Percentiles rank a stretch among this genome's conserved stretches.
Evolutionary conservation across 2,113 vertebrate genomes (phyloP).

Genomic region (Oreochromis aureus): DNA sequence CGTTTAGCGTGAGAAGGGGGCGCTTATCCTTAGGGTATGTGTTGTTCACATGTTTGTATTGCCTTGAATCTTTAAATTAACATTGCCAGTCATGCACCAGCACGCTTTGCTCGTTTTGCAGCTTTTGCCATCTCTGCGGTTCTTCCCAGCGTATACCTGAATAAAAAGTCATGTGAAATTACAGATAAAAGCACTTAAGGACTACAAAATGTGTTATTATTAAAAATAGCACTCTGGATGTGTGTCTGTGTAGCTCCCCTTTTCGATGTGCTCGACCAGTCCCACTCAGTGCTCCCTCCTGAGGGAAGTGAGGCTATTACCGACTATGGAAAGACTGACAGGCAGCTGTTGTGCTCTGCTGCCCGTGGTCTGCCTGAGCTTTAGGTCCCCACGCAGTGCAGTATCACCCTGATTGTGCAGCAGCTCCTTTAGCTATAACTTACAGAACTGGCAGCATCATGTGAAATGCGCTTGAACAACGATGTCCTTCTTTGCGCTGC

Average conservation of each 20-base stretch:
- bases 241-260: not conserved
- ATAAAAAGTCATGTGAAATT: not conserved
- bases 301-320: not conserved
- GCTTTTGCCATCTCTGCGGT: not conserved
- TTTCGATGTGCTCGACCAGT: constrained; percentile 6
- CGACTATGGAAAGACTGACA: constrained; percentile 12
- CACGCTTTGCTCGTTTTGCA: not conserved
- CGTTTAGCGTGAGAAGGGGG: not conserved
- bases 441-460: not conserved
- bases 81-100: not conserved
- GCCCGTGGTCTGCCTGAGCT: not conserved
- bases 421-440: not conserved
- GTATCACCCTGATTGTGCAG: not conserved
- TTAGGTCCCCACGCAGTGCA: constrained; percentile 1
- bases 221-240: not conserved
- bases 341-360: constrained; percentile 5
- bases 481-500: not conserved
- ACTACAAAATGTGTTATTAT: constrained; percentile 10
- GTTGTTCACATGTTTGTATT: not conserved
- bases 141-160: not conserved
- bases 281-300: constrained; percentile 1
- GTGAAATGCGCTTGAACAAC: not conserved
- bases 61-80: not conserved
- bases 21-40: not conserved
- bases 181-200: constrained; percentile 7